Conservation (phyloP, 2,888 invertebrate genomes). For the Xiphydria camelus region DNA sequence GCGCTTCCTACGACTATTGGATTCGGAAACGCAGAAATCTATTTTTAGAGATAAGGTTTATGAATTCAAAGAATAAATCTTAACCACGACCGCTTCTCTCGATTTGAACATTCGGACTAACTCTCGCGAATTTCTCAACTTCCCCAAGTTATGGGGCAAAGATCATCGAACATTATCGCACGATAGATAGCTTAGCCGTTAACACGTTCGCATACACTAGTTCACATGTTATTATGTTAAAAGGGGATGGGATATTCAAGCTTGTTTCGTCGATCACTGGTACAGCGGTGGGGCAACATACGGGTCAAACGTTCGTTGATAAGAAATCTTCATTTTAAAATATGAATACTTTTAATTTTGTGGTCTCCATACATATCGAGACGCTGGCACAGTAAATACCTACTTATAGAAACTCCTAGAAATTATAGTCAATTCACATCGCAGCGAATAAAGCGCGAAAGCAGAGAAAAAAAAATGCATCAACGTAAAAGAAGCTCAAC, state of each 20-base stretch:
- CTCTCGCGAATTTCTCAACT: slow-evolving; percentile 15
- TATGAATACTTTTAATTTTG: slow-evolving; percentile 18
- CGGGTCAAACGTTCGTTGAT: slow-evolving; percentile 25
- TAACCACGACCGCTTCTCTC: too few relatives aligned
- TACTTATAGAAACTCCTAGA: too few relatives aligned
- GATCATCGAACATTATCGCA: slow-evolving; percentile 25
- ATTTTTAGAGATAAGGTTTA: too few relatives aligned
- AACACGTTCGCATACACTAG: slow-evolving; percentile 1
- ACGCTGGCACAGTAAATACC: too few relatives aligned
- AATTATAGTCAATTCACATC: too few relatives aligned
- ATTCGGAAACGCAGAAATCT: too few relatives aligned
- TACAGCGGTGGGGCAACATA: slow-evolving; percentile 4
- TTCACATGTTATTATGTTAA: slow-evolving; percentile 11
- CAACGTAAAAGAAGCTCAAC: too few relatives aligned
- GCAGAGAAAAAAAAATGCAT: too few relatives aligned
- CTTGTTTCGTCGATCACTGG: slow-evolving; percentile 10
- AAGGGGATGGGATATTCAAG: slow-evolving; percentile 13
- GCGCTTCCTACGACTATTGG: too few relatives aligned
- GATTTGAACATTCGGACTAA: neutral
- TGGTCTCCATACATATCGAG: too few relatives aligned
- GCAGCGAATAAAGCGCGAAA: too few relatives aligned
- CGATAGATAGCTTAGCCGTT: slow-evolving; percentile 13
- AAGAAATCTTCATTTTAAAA: slow-evolving; percentile 20
- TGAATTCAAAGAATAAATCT: too few relatives aligned
- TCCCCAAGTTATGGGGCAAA: slow-evolving; percentile 23